Percentiles rank a stretch among this genome's conserved stretches.
Conservation (phyloP, 2,797 vertebrate genomes). For the Fratercula arctica region DNA sequence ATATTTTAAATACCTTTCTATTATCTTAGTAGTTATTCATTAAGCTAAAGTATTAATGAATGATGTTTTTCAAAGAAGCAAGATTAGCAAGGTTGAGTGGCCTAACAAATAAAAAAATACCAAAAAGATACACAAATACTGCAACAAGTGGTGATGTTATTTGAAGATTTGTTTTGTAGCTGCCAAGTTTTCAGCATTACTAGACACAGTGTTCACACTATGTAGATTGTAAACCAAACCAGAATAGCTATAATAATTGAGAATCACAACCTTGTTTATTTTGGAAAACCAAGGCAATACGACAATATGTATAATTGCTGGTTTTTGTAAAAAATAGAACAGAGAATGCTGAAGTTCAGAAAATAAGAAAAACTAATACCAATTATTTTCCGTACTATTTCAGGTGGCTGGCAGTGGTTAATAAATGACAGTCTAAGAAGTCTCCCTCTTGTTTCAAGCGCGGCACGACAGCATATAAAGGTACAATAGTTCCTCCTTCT, state of each 20-base stretch:
- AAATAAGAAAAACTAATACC: neutral
- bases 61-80: neutral
- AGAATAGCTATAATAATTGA: neutral
- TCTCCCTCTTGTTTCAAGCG: conserved; percentile 82
- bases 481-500: conserved; percentile 62
- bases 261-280: neutral
- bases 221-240: neutral
- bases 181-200: neutral
- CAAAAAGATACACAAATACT: neutral
- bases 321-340: neutral
- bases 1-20: neutral
- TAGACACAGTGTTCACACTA: neutral
- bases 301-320: neutral
- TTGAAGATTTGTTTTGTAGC: neutral
- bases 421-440: conserved; percentile 88
- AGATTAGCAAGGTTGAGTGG: neutral
- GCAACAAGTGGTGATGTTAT: neutral
- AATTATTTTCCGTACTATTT: neutral
- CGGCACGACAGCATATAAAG: conserved; percentile 80
- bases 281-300: neutral
- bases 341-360: neutral
- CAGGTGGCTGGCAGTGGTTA: conserved; percentile 91
- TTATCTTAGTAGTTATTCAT: neutral
- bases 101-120: neutral
- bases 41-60: neutral